Conservation (phyloP, 2,797 vertebrate species). For the Saguinus oedipus region DNA sequence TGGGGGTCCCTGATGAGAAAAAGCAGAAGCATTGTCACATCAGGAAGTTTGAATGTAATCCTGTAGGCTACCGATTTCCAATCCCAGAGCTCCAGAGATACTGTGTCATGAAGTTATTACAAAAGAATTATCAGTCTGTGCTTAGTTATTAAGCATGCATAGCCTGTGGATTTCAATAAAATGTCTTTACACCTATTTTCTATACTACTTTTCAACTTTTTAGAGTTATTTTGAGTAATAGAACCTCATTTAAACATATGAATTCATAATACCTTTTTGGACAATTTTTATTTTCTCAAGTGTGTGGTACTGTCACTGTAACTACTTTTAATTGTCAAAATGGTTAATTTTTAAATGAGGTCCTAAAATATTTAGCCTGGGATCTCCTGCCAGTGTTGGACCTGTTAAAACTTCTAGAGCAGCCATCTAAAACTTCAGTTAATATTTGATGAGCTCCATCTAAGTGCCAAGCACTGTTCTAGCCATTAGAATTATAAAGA, state of each 20-base stretch:
- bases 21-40: background rate
- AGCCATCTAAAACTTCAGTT: conserved; percentile 9
- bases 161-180: background rate
- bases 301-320: background rate
- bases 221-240: conserved; percentile 23
- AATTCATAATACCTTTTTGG: conserved; percentile 1
- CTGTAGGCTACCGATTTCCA: background rate
- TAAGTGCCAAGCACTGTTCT: background rate
- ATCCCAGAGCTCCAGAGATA: background rate
- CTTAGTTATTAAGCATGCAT: background rate
- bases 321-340: background rate
- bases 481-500: background rate
- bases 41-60: background rate
- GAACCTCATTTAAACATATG: background rate
- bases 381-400: background rate
- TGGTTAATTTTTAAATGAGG: conserved; percentile 23
- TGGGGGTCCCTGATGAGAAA: background rate
- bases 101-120: background rate
- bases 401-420: conserved; percentile 39
- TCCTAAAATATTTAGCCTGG: background rate
- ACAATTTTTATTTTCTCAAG: background rate
- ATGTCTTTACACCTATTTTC: background rate
- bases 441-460: background rate
- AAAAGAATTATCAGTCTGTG: background rate
- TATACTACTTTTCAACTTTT: background rate